These are phyloP conservation scores for Hydrozoanthus gracilis DNA, from an alignment of 92 coral and sea anemone species.

Conservation along the genomic window DNA sequence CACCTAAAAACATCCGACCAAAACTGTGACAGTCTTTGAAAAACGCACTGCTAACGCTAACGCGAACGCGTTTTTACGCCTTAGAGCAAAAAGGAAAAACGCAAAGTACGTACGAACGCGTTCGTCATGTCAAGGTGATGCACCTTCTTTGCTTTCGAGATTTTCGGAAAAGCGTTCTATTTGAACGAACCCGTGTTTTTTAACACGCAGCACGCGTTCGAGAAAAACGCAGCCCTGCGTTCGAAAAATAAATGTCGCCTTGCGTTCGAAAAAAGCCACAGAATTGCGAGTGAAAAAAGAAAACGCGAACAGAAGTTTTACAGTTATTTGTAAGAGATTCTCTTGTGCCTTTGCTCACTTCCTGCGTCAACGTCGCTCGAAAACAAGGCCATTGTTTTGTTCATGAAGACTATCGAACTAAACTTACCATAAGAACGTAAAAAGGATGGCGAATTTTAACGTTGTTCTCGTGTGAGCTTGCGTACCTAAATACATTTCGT, in stretches of 20 bases:
- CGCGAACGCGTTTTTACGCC: not conserved
- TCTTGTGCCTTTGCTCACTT: not conserved
- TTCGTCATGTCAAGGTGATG: not conserved
- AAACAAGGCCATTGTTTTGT: not conserved
- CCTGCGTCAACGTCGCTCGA: not conserved
- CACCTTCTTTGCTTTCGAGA: too few relatives aligned
- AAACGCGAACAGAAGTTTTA: too few relatives aligned
- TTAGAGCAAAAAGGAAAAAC: not conserved
- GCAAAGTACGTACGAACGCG: not conserved
- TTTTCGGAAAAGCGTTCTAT: not conserved
- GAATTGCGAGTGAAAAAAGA: not conserved
- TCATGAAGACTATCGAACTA: not conserved
- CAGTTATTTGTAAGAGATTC: not conserved
- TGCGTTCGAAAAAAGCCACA: not conserved
- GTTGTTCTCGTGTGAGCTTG: not conserved
- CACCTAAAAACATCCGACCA: too few relatives aligned
- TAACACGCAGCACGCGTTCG: too few relatives aligned
- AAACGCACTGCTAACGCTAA: not conserved
- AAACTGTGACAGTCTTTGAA: too few relatives aligned
- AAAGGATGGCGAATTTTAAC: not conserved
- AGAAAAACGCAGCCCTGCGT: not conserved
- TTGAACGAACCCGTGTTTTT: not conserved
- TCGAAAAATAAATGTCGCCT: not conserved
- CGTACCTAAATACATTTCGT: not conserved
- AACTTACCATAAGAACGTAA: not conserved